Base-by-base conservation (phyloP, 2,113 vertebrate genomes). In the Chaenogobius annularis region DNA sequence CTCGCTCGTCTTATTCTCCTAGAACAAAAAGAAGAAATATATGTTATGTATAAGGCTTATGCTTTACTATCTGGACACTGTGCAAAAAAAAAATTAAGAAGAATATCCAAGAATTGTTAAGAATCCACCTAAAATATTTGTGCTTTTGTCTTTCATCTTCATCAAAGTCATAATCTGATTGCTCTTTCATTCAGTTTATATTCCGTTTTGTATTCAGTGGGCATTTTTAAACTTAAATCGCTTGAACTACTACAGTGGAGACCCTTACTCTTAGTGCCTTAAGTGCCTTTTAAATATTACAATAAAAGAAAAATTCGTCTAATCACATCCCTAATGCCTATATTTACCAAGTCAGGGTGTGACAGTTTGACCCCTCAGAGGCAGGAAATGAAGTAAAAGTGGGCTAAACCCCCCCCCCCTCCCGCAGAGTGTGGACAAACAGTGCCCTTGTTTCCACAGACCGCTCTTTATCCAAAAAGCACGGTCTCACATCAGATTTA, bases 341-440 rank as follows among this genome's bases (percentile, higher is more conserved):
- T 81, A 75, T 88, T 62, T 72, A 74, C 65, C 43, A 65, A 68
- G 52, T n/a, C 73, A 70, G 79, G 77, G 78, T 74, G 73, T 67
- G 74, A 88, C 83, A 68, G 68, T 71, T 46, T 86, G 87, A 87
- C 86, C 83, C 72, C 62, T 48, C 10, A 65, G 37, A 73, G 31
- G 1, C 73, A 87, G 89, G 86, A 90, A 84, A 85, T 88, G 59
- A 89, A 80, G 77, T 74, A 68, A 77, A 46, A 83, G 68, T 63
- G 64, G 23, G 23, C 70, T 35, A 44, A 7, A n/a, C n/a, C 66
- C 72, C 1, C 0, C 70, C 78, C 61, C 26, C 22, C 69, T 63
- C 61, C 13, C 43, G 23, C 44, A 47, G n/a, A 23, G 43, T 66
- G 40, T 67, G 72, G 77, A 88, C 75, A 87, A 87, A 59, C 26